Base-by-base conservation (phyloP, 2,888 invertebrate species). In the Drosophila maculinotata region DNA sequence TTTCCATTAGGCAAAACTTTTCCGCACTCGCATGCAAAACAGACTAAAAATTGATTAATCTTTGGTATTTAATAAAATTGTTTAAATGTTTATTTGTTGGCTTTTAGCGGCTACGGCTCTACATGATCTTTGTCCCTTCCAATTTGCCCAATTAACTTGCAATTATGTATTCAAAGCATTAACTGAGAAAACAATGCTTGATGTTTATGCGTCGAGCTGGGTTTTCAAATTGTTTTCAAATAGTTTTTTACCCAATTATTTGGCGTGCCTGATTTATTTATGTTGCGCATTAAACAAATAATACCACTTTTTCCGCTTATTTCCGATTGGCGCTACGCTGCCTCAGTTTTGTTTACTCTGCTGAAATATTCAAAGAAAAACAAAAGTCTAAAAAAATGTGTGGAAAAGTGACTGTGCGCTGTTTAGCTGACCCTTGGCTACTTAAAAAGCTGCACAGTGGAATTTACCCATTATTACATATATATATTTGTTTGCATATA, bases 1-100 rank as follows among this genome's bases (percentile, higher is more conserved):
- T 76, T 85, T 64, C 72, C 69, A 71, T 54, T 71, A 41, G 17
- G 35, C 23, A 9, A 26, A 71, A 53, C 12, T 57, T 71, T 71
- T 71, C 57, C 28, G 30, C 68, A 62, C 47, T 44, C 15, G 10
- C 36, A 6, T 33, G 12, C 12, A 48, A 49, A 65, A 33, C 39
- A 56, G 51, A 67, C 51, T 39, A 51, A 49, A 39, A 68, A 36
- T 25, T 58, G 47, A 69, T 79, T 66, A 65, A 72, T 82, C 38
- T 49, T 41, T 35, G 23, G 31, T 49, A 51, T 65, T 60, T 47
- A 45, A 72, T 59, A 47, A 63, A 65, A 64, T 74, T 67, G 65
- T 58, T 62, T 25, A 17, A 39, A 12, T 49, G n/a, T 3, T 44
- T 28, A 15, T n/a, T n/a, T n/a, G n/a, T n/a, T n/a, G n/a, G n/a